Conservation (phyloP, 2,797 vertebrate genomes). For the Mormyrus hasselquistii region DNA sequence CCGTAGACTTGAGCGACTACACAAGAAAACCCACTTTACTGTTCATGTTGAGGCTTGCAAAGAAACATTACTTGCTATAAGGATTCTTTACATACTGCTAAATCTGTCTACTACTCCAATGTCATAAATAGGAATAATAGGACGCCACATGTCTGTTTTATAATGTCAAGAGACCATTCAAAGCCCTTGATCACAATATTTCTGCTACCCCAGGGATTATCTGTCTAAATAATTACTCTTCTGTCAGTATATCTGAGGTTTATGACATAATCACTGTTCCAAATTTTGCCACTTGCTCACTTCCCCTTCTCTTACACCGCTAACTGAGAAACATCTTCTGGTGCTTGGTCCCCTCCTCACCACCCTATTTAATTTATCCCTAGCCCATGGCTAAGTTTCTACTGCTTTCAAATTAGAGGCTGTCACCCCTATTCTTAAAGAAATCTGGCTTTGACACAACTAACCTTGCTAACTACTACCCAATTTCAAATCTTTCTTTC, state of each 20-base stretch:
- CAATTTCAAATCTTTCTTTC: no score
- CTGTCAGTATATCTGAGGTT: not conserved
- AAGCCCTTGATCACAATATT: not conserved
- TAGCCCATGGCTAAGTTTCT: no score
- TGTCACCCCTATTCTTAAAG: no score
- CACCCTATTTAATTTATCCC: no score
- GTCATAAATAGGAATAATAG: not conserved
- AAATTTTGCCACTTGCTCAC: not conserved
- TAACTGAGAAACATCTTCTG: not conserved
- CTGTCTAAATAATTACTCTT: not conserved
- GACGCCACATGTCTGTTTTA: not conserved
- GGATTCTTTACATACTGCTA: not conserved
- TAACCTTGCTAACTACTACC: no score
- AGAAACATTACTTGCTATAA: not conserved
- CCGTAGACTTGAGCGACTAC: not conserved
- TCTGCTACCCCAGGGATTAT: not conserved
- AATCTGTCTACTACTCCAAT: not conserved
- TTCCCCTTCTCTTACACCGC: not conserved
- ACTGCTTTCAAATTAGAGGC: no score
- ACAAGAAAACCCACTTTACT: not conserved
- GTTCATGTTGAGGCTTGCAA: not conserved
- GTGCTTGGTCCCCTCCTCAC: not conserved
- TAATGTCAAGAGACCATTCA: not conserved
- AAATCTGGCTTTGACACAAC: no score
- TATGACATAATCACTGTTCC: not conserved